Base-by-base conservation (phyloP, 2,888 invertebrate genomes). In the Bembecia ichneumoniformis region DNA sequence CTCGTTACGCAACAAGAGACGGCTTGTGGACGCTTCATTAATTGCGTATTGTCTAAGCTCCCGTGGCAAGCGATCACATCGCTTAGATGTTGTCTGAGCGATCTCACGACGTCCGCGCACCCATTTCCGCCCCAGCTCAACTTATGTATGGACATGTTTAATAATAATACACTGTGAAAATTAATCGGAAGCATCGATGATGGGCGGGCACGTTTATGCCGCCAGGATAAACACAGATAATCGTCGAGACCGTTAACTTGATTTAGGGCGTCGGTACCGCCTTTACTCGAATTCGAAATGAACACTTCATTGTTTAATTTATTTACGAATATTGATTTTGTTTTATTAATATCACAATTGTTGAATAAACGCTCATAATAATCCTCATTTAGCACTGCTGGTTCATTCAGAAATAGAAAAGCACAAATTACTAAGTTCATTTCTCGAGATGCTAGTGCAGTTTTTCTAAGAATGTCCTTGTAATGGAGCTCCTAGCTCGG, bases 131-230 rank as follows among this genome's bases (percentile, higher is more conserved):
- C 14, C 34, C 28, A 16, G n/a, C 46, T 16, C 28, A 9, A 11
- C 35, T 11, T 63, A 61, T 65, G 63, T 68, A 66, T 61, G 64
- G 62, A 57, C 59, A 63, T 69, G 62, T 63, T 64, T 70, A 66
- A 66, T 74, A 71, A 68, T 64, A 65, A 68, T 70, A 61, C 40
- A 49, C 47, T 44, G 50, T 35, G 40, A 44, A 70, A 71, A 79
- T 80, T 77, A 75, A 81, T 79, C 74, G 68, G 72, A 72, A 75
- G 71, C 72, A 71, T 73, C 69, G 74, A 71, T 77, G 73, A 77
- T 74, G 14, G 40, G 68, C 65, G 64, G 62, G 61, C 71, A 69
- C 65, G 71, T 67, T 72, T 67, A 68, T 67, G 68, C 76, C 68
- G 74, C 74, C 72, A 74, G 71, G 77, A 77, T 79, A 76, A 79